Evolutionary conservation across 92 coral and sea anemone genomes (phyloP), one percentile per base, ranked within the genome.

Genomic region (Anthopleura xanthogrammica): DNA sequence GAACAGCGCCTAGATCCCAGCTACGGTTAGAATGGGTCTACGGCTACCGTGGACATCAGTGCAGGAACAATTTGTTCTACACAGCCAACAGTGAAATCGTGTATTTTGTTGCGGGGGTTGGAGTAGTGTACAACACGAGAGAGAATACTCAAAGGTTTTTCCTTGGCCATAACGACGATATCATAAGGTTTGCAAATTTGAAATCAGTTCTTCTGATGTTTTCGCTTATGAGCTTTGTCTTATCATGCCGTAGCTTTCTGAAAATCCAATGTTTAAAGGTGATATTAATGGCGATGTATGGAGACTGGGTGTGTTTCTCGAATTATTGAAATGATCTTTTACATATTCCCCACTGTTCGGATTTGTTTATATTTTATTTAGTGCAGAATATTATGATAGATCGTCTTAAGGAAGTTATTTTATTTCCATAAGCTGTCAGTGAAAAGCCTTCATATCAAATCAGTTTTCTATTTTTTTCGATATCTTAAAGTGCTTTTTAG

Each of bases 61-160:
- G 99, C 85, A 79, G 99, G 71, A 97, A 97, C 87, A 97, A 97
- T 85, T 90, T 97, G 12, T 97, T 83, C 89, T 94, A 94, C 86
- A 94, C 97, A 1, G 84, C 92, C n/a, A 70, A 92, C 75, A 97
- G 92, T 71, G 99, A 94, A 43, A 83, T 94, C 41, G 99, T 97
- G 82, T 97, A 97, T 85, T 97, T 97, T 85, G 99, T 94, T 5
- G 99, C 99, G 75, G 99, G 99, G 9, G 98, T 97, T 74, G 99
- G 98, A 29, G 97, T 97, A 54, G 97, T 97, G 82, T 94, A 87
- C 89, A 94, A 87, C 90, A 89, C 93, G 68, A 90, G 92, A 80
- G 95, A 90, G 39, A 97, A 92, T 80, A 77, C 97, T 1, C 99
- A 97, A 60, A 90, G 89, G 81, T 97, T 97, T 85, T 97, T 97